These are phyloP conservation scores for Zelostemma sp. DNA, from an alignment of 1,140 invertebrate genomes.

Conservation along the genomic window DNA sequence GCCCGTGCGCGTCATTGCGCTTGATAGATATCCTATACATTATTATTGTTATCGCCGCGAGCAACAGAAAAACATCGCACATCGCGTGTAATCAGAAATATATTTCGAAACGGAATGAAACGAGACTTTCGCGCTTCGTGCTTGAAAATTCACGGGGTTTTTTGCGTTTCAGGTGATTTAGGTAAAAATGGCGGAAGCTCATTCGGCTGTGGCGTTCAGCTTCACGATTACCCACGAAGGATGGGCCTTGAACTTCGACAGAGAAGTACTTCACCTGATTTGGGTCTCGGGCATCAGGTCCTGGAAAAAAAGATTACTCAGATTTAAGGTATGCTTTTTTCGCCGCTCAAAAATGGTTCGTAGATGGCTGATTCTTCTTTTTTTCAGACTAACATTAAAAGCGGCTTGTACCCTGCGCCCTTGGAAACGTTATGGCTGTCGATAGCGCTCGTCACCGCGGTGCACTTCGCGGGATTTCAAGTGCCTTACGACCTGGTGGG, in stretches of 20 bases:
- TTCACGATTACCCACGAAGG: slow-evolving; percentile 98
- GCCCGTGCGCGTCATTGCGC: slow-evolving; percentile 26
- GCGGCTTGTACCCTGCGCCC: slow-evolving; percentile 95
- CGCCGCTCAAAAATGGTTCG: too few species aligned
- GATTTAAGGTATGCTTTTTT: slow-evolving; percentile 82
- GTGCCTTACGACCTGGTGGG: slow-evolving; percentile 81
- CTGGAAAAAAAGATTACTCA: slow-evolving; percentile 91
- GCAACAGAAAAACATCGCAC: slow-evolving; percentile 10
- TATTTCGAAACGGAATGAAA: too few species aligned
- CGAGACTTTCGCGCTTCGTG: neutral
- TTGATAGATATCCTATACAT: slow-evolving; percentile 28
- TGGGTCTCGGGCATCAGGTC: slow-evolving; percentile 93
- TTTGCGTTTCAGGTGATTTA: slow-evolving; percentile 9
- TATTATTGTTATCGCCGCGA: slow-evolving; percentile 22
- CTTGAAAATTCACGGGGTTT: neutral
- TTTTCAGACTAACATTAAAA: slow-evolving; percentile 93
- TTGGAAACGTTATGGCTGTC: slow-evolving; percentile 87
- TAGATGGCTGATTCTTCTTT: slow-evolving; percentile 18
- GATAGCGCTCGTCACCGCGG: slow-evolving; percentile 81
- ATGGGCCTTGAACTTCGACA: slow-evolving; percentile 96
- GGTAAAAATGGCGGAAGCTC: slow-evolving; percentile 95
- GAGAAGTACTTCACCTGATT: slow-evolving; percentile 91
- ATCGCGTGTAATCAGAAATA: too few species aligned
- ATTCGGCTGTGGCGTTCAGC: slow-evolving; percentile 97
- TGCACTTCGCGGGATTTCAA: slow-evolving; percentile 85